These are phyloP conservation scores for Cervus canadensis DNA, from an alignment of 2,113 vertebrate genomes.

Conservation along the genomic window DNA sequence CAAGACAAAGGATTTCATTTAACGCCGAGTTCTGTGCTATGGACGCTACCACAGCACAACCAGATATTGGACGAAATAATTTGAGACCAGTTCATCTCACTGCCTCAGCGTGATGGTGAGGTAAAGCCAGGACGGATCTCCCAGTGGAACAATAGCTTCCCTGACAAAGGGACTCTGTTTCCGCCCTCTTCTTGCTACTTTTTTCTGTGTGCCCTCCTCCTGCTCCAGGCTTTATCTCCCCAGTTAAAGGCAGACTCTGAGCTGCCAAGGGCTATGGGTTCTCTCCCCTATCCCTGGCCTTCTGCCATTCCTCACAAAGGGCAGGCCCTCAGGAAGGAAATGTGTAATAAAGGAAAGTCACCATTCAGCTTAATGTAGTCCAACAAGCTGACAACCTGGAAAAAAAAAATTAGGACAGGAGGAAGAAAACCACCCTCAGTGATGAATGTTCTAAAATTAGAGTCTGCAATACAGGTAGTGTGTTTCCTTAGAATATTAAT, in stretches of 20 bases:
- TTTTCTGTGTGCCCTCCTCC: neutral
- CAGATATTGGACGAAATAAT: neutral
- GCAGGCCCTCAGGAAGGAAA: neutral
- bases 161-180: neutral
- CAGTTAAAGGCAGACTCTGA: neutral
- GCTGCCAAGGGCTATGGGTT: neutral
- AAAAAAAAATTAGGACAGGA: slow-evolving; percentile 43
- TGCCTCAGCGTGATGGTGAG: neutral
- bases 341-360: neutral
- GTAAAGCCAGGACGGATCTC: neutral
- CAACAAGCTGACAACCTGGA: slow-evolving; percentile 18
- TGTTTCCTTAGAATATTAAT: slow-evolving; percentile 62
- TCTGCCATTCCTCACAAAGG: neutral
- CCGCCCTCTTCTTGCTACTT: fast-evolving
- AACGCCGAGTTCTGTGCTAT: fast-evolving
- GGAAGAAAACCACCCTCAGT: slow-evolving; percentile 18
- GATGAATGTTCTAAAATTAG: slow-evolving; percentile 61
- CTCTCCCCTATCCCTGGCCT: neutral
- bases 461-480: neutral
- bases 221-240: neutral
- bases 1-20: neutral
- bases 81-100: neutral
- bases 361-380: neutral
- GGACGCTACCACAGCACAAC: neutral
- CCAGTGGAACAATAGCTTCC: neutral